Base-by-base conservation (phyloP, 1,140 invertebrate genomes). In the Apis laboriosa region DNA sequence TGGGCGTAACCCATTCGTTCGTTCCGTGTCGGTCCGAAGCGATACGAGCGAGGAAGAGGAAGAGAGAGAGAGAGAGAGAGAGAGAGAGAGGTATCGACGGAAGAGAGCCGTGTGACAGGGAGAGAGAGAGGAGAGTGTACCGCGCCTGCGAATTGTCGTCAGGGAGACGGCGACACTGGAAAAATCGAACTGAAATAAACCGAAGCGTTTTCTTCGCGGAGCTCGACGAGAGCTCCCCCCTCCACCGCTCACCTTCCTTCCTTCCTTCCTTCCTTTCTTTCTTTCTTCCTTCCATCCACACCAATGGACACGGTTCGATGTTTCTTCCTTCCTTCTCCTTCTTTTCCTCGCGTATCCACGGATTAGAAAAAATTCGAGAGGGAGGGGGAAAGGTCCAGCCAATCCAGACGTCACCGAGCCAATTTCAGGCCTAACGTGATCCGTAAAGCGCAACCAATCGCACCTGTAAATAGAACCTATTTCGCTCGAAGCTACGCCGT, bases 171-270 rank as follows among this genome's bases (percentile, higher is more conserved):
- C 91, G 93, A 93, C 92, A 93, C 91, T 92, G 91, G 93, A 94
- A 94, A 94, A 94, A 94, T 94, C 93, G 94, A 94, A 94, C 92
- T 90, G 90, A 92, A 94, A 94, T 94, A 93, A 93, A 93, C 92
- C 92, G 90, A 94, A 93, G 91, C 90, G 89, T 91, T 93, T 93
- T 91, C 90, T 91, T 93, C 90, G 88, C 88, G 84, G 88, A 88
- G 84, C 89, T 88, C 86, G 84, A 86, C 34, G 4, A 34, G 34
- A 34, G 86, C 71, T 68, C 72, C 64, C 55, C 61, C 76, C 79
- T 80, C 79, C 55, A 64, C 71, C 66, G 24, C 34, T 34, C 34
- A 2, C 34, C 34, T 24, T 24, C 24, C 24, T 24, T 24, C 24
- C 24, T 24, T 24, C 24, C 2, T 34, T 34, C 34, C 34, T 34